Base-by-base conservation (phyloP, 2,113 vertebrate species). In the Corvus cornix region DNA sequence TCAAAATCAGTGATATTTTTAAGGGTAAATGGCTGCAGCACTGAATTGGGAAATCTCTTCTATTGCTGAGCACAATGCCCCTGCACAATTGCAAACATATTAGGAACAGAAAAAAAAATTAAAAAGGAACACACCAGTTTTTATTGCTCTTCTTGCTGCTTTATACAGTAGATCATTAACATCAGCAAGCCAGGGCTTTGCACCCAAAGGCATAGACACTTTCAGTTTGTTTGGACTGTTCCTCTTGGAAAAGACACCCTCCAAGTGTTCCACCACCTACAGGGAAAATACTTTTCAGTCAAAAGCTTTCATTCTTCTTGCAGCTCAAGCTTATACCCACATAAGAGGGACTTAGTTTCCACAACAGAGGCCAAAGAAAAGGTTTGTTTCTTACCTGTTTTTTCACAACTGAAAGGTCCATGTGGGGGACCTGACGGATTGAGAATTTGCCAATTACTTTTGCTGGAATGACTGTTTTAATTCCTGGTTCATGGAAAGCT, bases 391-490 rank as follows among this genome's bases (percentile, higher is more conserved):
- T 72, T 96, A 99, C 99, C 98, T 99, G 98, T 75, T 97, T 98
- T 92, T 99, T 98, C 75, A 99, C 98, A 58, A 94, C 72, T 0
- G 96, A 95, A 6, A 97, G 97, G 31, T 99, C 97, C 99, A 99
- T 99, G 91, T 99, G 44, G 14, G 99, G 99, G 17, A 99, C 99
- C 73, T 99, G 98, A 27, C 98, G 98, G 70, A 99, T 99, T 41
- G 99, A 99, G 97, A 99, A 99, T 79, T 99, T 99, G 8, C 98
- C 99, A 3, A 53, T 98, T 22, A 99, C 99, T 92, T 98, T 98
- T 92, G 98, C 98, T 1, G 99, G 99, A 49, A 99, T 99, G 59
- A 99, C 99, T 0, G 99, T 99, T 97, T 99, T 99, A 27, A 98
- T 96, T 78, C 98, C 99, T 0, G 97, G 59, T 82, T 98, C 98